Evolutionary conservation across 2,113 vertebrate genomes (phyloP), one percentile per base, ranked within the genome.

Genomic region (Aspiorhynchus laticeps): DNA sequence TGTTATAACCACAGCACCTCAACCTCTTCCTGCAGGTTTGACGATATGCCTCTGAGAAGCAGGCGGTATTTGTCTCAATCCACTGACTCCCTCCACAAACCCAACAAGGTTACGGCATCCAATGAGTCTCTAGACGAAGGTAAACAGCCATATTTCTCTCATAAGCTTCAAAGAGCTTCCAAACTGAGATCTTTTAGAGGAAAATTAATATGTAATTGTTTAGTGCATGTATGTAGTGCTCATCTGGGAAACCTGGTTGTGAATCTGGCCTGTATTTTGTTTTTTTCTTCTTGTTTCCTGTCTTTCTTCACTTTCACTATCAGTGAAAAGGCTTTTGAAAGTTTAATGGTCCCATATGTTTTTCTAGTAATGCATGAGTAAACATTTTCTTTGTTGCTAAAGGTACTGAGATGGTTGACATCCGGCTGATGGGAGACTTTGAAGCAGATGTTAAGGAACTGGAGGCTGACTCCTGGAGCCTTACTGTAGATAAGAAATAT

Each of bases 331-430:
- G 36, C 36, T 41, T n/a, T 38, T 71, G 8, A 15, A 8, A 17
- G 15, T 75, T 12, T 43, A 43, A 8, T 12, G 4, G 14, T 74
- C 5, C 17, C 5, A 6, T 11, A 3, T 11, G 2, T 46, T 46
- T 24, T 11, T 43, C 10, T 28, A n/a, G 51, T 14, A 12, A 51
- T 71, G 21, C 41, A 15, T 19, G 17, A 19, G 12, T 46, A n/a
- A 33, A 38, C 24, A 10, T 75, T 24, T 84, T 1, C 14, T 46
- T 87, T 38, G 63, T 81, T 51, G 90, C 86, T 76, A 91, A 59
- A 98, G 98, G 98, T 82, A 97, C 97, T 2, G 98, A 99, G 88
- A 97, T 99, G 97, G 97, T 98, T 21, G 98, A 99, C 91, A 97
- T 96, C 21, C 97, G 98, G 88, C 96, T 99, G 79, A 96, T 99